Base-by-base conservation (phyloP, 2,888 invertebrate species). In the Ophion slaviceki region DNA sequence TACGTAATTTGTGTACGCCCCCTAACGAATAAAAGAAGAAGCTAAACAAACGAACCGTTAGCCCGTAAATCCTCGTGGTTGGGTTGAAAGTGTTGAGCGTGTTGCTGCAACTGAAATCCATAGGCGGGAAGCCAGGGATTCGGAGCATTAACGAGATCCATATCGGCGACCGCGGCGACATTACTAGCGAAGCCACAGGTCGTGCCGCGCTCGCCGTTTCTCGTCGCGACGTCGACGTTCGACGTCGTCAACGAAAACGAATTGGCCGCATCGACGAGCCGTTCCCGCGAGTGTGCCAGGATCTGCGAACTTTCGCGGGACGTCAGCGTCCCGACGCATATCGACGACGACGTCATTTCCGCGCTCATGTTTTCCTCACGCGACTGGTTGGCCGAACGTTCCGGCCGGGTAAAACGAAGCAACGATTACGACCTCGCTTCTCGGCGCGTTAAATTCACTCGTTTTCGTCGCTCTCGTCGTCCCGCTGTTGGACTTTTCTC, bases 81-180 rank as follows among this genome's bases (percentile, higher is more conserved):
- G 20, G 92, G 90, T 64, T 93, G 93, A 82, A 92, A 92, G 88
- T 92, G 95, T 95, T 95, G 95, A 96, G 61, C 68, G 96, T 96
- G 93, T 80, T 95, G 95, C 94, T 96, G 95, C 90, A 96, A 95
- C 91, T 96, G 94, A 95, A 96, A 97, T 90, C 97, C 97, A 93
- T 97, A 97, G 90, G 97, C 97, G 90, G 97, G 97, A 94, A 97
- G 95, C 97, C 97, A 97, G 92, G 97, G 96, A 95, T 96, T 96
- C 92, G 96, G 96, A 90, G 96, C 96, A 91, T 95, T 93, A 87
- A 95, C 93, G 89, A 93, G 89, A 80, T 92, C 91, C 92, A 92
- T 91, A 87, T 93, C 93, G 81, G 89, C 81, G 70, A 88, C 28
- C 20, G 68, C 78, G 77, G 70, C 75, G 62, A 64, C 72, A 28